A percentile compares a stretch with the other conserved stretches of the same genome.
phyloP scores from a whole-genome alignment of 2,113 vertebrate species.

The Chelonoidis abingdonii region DNA sequence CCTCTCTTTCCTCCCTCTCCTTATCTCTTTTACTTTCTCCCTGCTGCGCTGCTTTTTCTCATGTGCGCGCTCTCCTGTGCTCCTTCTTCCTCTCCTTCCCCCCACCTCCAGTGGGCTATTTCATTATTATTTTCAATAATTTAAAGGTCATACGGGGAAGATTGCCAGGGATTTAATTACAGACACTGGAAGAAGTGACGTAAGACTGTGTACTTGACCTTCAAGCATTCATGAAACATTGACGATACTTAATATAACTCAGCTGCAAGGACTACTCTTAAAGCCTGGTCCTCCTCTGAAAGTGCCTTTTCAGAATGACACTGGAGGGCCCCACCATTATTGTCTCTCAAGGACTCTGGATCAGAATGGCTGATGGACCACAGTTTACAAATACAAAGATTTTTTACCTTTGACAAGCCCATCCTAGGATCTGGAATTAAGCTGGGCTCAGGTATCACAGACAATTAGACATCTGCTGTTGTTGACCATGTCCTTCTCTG shows the following conservation, averaged over 20 bases:
- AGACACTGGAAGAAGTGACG: conserved; percentile 39
- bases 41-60: background rate
- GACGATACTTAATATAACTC: conserved; percentile 70
- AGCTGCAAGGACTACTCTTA: background rate
- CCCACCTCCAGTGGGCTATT: background rate
- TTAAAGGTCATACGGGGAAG: background rate
- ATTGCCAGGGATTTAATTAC: background rate
- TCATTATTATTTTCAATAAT: background rate
- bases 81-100: background rate
- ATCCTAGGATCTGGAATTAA: background rate
- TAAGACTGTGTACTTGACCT: conserved; percentile 61
- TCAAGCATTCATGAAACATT: conserved; percentile 76
- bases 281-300: background rate
- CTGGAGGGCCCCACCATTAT: accelerated
- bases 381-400: background rate
- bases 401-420: background rate
- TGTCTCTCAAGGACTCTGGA: accelerated
- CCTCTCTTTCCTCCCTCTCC: background rate
- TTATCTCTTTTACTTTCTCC: background rate
- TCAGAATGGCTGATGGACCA: accelerated
- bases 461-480: background rate
- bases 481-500: background rate
- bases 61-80: background rate
- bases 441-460: background rate
- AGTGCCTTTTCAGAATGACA: background rate